Conservation (phyloP, 2,888 invertebrate genomes). For the Pecten maximus region DNA sequence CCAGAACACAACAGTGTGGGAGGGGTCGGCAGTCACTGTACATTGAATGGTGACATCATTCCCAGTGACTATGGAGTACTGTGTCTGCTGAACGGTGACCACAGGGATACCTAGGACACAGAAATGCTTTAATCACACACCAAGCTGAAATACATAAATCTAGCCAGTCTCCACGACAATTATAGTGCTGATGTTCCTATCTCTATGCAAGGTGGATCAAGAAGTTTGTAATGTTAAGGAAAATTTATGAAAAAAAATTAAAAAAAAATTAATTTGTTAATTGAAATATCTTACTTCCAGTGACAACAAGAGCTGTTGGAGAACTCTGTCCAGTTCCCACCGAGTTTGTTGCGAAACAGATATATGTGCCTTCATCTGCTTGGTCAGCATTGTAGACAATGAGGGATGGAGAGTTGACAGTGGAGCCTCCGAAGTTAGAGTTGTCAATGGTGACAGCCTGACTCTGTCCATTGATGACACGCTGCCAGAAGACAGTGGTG, state of each 20-base stretch:
- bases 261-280: too few relatives aligned
- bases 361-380: conserved; percentile 45
- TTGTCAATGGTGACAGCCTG: background rate
- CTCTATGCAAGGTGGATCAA: conserved; percentile 28
- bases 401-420: conserved; percentile 38
- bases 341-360: conserved; percentile 45
- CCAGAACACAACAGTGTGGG: conserved; percentile 41
- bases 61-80: conserved; percentile 45
- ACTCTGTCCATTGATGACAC: conserved; percentile 37
- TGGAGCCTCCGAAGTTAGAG: conserved; percentile 44
- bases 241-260: background rate
- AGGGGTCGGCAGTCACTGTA: conserved; percentile 45
- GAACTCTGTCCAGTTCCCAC: conserved; percentile 45
- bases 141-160: background rate
- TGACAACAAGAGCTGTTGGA: conserved; percentile 42
- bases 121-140: background rate
- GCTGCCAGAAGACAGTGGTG: conserved; percentile 43
- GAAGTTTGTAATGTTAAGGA: background rate
- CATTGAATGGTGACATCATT: conserved; percentile 46
- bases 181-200: background rate
- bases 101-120: conserved; percentile 50
- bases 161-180: too few relatives aligned
- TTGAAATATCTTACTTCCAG: conserved; percentile 46
- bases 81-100: conserved; percentile 37
- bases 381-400: conserved; percentile 38